Evolutionary conservation across 1,140 invertebrate species (phyloP), one percentile per base, ranked within the genome.

Genomic region (Brachionus calyciflorus): DNA sequence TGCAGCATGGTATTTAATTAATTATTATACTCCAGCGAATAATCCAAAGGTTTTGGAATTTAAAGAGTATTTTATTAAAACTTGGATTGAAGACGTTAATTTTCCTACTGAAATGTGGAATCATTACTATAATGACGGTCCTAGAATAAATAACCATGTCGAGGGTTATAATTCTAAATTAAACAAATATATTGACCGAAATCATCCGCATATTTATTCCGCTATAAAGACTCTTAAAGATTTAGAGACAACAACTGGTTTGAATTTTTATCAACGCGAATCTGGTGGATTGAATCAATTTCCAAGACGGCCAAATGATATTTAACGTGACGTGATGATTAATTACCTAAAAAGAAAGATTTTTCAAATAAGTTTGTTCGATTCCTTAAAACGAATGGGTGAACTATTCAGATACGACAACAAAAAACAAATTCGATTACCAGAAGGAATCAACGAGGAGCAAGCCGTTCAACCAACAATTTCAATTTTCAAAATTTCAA

Each of bases 121-220:
- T 51, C 49, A 51, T 51, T 51, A 51, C n/a, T 51, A 19, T 51
- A 57, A 7, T 57, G 53, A 57, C 10, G 21, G 21, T 1, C 53
- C 53, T 57, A 26, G 53, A 57, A 28, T 26, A 24, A 57, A 57
- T 57, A 57, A 30, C 26, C 26, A 26, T 9, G 26, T 57, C 9
- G 53, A 57, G n/a, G 53, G 26, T 51, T 51, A 51, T 51, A 51
- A 51, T 51, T n/a, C n/a, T 12, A 51, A 51, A 51, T 12, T 51
- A 21, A 51, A 51, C 49, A 51, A 51, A 51, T 51, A 51, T 21
- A 51, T 51, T 12, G 49, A 51, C 26, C n/a, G n/a, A 5, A 51
- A 5, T 21, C 49, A 51, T 51, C 49, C 49, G 1, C 49, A 51
- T 51, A 51, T 51, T 12, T 51, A 51, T 51, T 51, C 49, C 17